Base-by-base conservation (phyloP, 2,888 invertebrate species). In the Formica aserva region DNA sequence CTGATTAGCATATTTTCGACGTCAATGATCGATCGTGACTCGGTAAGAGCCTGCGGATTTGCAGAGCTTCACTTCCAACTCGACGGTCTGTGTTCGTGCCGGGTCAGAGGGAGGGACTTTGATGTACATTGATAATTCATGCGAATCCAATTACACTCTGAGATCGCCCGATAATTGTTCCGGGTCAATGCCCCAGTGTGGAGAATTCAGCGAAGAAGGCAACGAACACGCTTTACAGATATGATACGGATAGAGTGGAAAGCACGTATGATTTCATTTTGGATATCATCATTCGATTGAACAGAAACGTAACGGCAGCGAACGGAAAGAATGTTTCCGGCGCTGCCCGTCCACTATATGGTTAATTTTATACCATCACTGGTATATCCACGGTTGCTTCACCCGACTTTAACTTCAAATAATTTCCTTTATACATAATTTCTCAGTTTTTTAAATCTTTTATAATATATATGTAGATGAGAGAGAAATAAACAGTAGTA, bases 71-170 rank as follows among this genome's bases (percentile, higher is more conserved):
- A 41, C 26, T 71, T 78, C 32, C 41, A 78, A 41, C 32, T 67
- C n/a, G 78, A 55, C 71, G 32, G 45, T 71, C 45, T 13, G 22
- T 35, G 35, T 35, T 45, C 45, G 4, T 66, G 32, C 52, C n/a
- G 26, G 26, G 22, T 45, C 71, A 63, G 62, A 41, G 63, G 18
- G 18, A 29, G 81, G 60, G 74, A 87, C 87, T 88, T 88, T 88
- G 88, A 88, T 84, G 87, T 57, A 63, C 78, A 78, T 69, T 83
- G 88, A 89, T 89, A 90, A 89, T 90, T 92, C 90, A 90, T 91
- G 91, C 88, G 91, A 86, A 93, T 93, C 91, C 93, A 93, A 93
- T 93, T 93, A 93, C 91, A 92, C 91, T 92, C 91, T 91, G 91
- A 89, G 89, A 89, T 89, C 88, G 90, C 85, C 84, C 86, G 84